A percentile compares a stretch with the other conserved stretches of the same genome.
phyloP scores from a whole-genome alignment of 2,888 invertebrate genomes.

The Ormyrus thymus region DNA sequence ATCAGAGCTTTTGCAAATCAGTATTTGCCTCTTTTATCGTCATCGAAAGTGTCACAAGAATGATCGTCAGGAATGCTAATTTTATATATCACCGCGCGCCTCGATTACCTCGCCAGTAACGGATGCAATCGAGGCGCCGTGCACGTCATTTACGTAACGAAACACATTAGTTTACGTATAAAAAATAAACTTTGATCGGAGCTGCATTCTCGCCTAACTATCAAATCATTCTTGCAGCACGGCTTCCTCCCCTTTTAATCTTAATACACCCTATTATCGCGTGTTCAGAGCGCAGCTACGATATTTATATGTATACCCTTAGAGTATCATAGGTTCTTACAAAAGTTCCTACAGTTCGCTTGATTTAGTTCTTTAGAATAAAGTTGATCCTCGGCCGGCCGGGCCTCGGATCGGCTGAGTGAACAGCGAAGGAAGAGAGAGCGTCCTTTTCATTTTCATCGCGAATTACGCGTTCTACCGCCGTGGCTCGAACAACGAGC shows the following conservation, averaged over 20 bases:
- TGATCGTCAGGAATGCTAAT: constrained; percentile 46
- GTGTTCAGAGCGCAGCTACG: constrained; percentile 15
- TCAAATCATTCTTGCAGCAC: constrained; percentile 40
- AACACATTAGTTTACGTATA: constrained; percentile 57
- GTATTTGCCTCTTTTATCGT: background rate
- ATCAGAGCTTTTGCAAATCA: constrained; percentile 21
- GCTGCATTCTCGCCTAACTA: constrained; percentile 31
- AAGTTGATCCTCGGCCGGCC: background rate
- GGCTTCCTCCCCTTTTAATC: background rate
- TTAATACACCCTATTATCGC: constrained; percentile 4
- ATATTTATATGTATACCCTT: constrained; percentile 3
- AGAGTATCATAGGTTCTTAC: constrained; percentile 22
- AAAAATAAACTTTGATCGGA: constrained; percentile 62
- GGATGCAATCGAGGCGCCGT: constrained; percentile 31
- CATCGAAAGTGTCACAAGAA: constrained; percentile 4
- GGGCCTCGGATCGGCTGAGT: too few species aligned
- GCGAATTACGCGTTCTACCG: constrained; percentile 59
- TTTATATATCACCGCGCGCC: constrained; percentile 38
- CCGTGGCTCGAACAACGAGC: constrained; percentile 72
- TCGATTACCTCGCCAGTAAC: constrained; percentile 31
- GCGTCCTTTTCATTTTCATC: background rate
- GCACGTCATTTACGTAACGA: constrained; percentile 24
- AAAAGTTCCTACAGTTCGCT: constrained; percentile 32
- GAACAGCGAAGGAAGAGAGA: background rate
- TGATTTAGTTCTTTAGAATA: constrained; percentile 41